Percentiles rank a stretch among this genome's conserved stretches.
Conservation (phyloP, 2,113 vertebrate genomes). For the Calidris pygmaea region DNA sequence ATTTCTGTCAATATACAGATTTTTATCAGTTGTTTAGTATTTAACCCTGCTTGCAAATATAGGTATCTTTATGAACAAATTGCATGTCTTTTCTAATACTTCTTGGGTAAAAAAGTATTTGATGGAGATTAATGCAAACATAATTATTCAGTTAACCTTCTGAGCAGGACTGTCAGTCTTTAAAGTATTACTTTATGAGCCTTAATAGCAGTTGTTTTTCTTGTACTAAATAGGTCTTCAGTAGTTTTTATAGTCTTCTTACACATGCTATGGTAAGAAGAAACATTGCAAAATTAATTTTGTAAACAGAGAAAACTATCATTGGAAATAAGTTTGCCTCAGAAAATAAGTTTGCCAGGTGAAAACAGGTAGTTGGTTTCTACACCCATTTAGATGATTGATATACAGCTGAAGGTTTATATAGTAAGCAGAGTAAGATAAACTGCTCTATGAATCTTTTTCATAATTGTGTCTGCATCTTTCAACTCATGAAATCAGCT, state of each 20-base stretch:
- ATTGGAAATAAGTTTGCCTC: background rate
- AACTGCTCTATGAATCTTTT: background rate
- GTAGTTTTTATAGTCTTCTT: background rate
- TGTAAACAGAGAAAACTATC: background rate
- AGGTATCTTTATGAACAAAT: background rate
- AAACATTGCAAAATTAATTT: background rate
- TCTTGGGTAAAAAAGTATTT: background rate
- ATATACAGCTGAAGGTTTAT: background rate
- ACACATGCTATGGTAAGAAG: background rate
- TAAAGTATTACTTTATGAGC: background rate
- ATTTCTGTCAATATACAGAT: background rate
- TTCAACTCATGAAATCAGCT: background rate
- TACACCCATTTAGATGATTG: background rate
- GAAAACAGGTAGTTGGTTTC: background rate
- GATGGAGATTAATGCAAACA: background rate
- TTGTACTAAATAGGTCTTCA: background rate
- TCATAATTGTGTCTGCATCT: background rate
- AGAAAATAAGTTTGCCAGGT: background rate
- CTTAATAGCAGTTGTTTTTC: background rate
- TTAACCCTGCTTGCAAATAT: background rate
- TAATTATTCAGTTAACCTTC: background rate
- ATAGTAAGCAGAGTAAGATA: background rate
- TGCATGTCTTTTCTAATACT: background rate
- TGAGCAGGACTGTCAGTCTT: background rate
- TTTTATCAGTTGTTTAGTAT: background rate